phyloP scores from a whole-genome alignment of 1,140 invertebrate genomes.

The Lutraria rhynchaena region DNA sequence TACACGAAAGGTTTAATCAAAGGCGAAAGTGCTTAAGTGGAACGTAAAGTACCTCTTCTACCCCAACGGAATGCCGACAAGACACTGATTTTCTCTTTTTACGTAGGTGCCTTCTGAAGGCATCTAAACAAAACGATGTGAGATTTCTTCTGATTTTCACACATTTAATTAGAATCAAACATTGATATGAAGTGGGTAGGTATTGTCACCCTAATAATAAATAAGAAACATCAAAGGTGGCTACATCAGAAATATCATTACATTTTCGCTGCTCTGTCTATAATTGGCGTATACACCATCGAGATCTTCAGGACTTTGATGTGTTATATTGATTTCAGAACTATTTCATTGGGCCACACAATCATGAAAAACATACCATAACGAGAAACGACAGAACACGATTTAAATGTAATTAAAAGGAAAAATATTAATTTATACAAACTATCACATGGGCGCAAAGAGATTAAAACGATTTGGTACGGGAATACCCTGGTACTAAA shows the following conservation, averaged over 20 bases:
- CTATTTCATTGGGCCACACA: neutral
- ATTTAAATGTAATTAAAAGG: slow-evolving; percentile 7
- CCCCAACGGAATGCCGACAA: neutral
- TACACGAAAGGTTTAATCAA: neutral
- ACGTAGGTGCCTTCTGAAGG: neutral
- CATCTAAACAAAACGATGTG: slow-evolving; percentile 21
- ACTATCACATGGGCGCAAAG: no score
- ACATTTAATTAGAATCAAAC: slow-evolving; percentile 48
- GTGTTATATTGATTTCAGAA: slow-evolving; percentile 10
- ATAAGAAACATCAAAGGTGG: slow-evolving; percentile 17
- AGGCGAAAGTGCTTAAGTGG: slow-evolving; percentile 24
- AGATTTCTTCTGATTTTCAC: slow-evolving; percentile 26
- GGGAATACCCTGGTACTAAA: no score
- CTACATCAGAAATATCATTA: slow-evolving; percentile 18
- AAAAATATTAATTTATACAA: no score
- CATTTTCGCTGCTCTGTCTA: neutral
- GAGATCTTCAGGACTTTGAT: slow-evolving; percentile 7
- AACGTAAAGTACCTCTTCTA: slow-evolving; percentile 9
- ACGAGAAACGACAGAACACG: neutral
- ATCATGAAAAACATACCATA: neutral
- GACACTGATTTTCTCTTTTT: slow-evolving; percentile 11
- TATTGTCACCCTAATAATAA: slow-evolving; percentile 25
- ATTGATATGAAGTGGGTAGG: slow-evolving; percentile 16
- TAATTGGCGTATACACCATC: slow-evolving; percentile 14
- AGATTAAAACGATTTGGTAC: no score